Evolutionary conservation across 2,113 vertebrate species (phyloP), one percentile per base, ranked within the genome.

Genomic region (Bufo bufo): DNA sequence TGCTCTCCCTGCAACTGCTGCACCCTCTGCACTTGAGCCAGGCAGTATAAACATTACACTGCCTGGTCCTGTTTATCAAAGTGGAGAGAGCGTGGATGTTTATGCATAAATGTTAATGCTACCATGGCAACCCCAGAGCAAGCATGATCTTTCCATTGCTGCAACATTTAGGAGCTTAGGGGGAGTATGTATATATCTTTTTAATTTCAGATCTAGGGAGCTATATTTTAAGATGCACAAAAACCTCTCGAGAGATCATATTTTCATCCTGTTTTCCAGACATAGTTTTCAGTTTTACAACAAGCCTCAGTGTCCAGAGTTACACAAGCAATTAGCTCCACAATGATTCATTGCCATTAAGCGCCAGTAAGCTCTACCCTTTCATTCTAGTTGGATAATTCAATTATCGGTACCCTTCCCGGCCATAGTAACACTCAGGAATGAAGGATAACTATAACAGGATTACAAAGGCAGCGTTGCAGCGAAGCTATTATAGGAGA

Each of bases 381-480:
- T 82, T 45, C 79, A 82, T 82, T 82, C 61, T 82, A 61, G 56
- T 63, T 82, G 79, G 79, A 82, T 82, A 61, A 82, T 63, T 61
- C 79, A 82, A 82, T 82, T 61, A 82, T 47, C 79, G 33, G 58
- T 82, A 43, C 17, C 79, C 58, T 82, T 82, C 79, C 58, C 58
- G 16, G 13, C 54, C 58, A 61, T 61, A 82, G 79, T 59, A 82
- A 63, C 79, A 82, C 43, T 82, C 33, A 61, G 79, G 56, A 61
- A 82, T 82, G 79, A 82, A 47, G 79, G 56, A 47, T 45, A 82
- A 54, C 77, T 43, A 33, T 43, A 59, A 45, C 56, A 45, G 17
- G 33, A 82, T 61, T 82, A 82, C 79, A 82, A 74, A 52, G 75
- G 49, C 75, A 52, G 47, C 49, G 49, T 52, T n/a, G 20, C 79